Conservation (phyloP, 2,113 vertebrate species). For the Cottus gobio region DNA sequence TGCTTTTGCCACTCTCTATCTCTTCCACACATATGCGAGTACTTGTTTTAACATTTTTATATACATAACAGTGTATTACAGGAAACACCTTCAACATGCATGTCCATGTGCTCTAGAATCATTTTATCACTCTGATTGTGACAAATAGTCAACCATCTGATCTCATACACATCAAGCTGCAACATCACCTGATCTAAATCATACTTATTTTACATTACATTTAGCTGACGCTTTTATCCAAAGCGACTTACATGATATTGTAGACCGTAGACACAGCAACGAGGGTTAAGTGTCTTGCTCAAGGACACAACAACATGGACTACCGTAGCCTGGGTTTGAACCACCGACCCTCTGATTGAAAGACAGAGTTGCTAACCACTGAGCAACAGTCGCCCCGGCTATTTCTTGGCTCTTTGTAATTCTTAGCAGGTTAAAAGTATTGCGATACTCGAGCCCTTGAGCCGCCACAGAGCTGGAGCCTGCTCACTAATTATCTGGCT, state of each 20-base stretch:
- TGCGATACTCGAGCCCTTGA: background rate
- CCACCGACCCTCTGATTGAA: no score
- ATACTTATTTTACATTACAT: no score
- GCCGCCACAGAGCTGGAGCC: background rate
- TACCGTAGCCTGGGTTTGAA: no score
- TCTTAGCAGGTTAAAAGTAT: background rate
- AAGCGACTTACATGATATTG: no score
- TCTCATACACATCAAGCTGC: background rate
- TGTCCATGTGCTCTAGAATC: background rate
- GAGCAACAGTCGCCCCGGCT: no score
- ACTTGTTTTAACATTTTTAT: background rate
- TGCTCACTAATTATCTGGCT: background rate
- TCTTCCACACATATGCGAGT: no score
- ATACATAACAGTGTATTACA: background rate
- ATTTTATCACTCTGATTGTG: background rate
- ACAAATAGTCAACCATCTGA: background rate
- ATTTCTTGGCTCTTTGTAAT: background rate
- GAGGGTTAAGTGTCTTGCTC: no score
- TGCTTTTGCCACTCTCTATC: no score
- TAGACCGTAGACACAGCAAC: no score
- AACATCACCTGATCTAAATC: background rate
- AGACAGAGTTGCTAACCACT: no score
- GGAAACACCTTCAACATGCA: background rate
- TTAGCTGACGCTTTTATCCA: no score
- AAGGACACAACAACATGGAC: no score